Percentiles rank a stretch among this genome's conserved stretches.
phyloP scores from a whole-genome alignment of 2,113 vertebrate genomes.

The Elephas maximus region DNA sequence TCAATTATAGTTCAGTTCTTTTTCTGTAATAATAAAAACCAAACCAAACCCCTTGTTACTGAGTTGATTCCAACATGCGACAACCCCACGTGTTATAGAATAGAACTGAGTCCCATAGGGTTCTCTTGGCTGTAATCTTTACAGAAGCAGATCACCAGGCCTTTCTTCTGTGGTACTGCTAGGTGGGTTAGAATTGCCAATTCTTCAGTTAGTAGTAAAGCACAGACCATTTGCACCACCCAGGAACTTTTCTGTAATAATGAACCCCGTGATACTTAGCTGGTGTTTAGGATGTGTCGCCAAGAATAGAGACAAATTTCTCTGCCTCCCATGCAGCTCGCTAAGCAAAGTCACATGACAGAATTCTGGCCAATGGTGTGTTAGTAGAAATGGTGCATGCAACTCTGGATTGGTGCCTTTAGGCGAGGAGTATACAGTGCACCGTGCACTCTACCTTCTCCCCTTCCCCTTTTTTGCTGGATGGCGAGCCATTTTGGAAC shows the following conservation, averaged over 20 bases:
- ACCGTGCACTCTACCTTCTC: neutral
- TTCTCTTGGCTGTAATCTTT: neutral
- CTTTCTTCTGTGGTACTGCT: neutral
- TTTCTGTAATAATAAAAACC: conserved; percentile 9
- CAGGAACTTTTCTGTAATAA: neutral
- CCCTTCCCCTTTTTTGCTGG: neutral
- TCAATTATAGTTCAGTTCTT: neutral
- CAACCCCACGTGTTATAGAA: neutral
- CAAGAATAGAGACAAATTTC: neutral
- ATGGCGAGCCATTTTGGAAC: neutral
- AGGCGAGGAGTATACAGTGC: neutral
- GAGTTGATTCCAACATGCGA: neutral
- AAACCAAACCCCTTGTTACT: neutral
- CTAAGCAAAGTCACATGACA: neutral
- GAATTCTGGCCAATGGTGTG: neutral
- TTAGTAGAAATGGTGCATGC: neutral
- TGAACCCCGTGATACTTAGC: neutral
- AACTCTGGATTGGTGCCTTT: neutral
- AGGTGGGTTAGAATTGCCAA: neutral
- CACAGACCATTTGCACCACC: neutral
- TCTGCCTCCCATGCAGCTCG: neutral
- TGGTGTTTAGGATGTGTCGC: neutral
- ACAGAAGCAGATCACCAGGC: neutral
- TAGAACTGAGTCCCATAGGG: neutral
- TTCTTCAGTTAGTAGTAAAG: neutral